phyloP scores from a whole-genome alignment of 2,113 vertebrate species.

The Channa argus region DNA sequence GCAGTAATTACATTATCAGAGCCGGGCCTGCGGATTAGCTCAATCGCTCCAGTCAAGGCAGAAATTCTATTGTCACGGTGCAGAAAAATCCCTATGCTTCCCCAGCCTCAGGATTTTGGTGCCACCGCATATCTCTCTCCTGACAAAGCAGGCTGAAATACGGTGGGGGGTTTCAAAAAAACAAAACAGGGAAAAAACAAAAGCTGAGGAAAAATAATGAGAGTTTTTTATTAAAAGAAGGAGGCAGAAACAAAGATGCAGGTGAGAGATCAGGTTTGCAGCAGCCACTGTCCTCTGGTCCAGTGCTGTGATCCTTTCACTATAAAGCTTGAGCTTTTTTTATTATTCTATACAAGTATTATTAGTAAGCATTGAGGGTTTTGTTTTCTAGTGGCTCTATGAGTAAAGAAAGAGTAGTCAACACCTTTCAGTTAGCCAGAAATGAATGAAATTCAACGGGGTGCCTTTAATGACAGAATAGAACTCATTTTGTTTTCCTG shows the following conservation, averaged over 20 bases:
- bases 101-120: constrained; percentile 92
- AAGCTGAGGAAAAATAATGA: constrained; percentile 94
- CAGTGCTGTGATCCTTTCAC: constrained; percentile 68
- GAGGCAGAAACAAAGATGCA: constrained; percentile 87
- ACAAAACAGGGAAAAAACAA: constrained; percentile 86
- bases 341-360: constrained; percentile 12
- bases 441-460: constrained; percentile 29
- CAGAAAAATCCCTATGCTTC: constrained; percentile 94
- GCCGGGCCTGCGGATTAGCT: constrained; percentile 95
- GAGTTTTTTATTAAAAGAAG: constrained; percentile 83
- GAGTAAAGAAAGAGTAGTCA: constrained; percentile 26
- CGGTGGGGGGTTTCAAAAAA: constrained; percentile 46
- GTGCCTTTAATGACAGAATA: constrained; percentile 14
- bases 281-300: constrained; percentile 84
- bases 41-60: constrained; percentile 99
- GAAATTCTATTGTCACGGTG: constrained; percentile 95
- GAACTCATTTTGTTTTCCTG: constrained; percentile 1
- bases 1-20: constrained; percentile 99
- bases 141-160: constrained; percentile 95
- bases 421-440: constrained; percentile 21
- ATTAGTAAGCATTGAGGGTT: constrained; percentile 33
- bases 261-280: constrained; percentile 95
- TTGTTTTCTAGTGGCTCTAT: constrained; percentile 29
- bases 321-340: constrained; percentile 27
- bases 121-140: constrained; percentile 92